Base-by-base conservation (phyloP, 1,140 invertebrate genomes). In the Atta cephalotes region DNA sequence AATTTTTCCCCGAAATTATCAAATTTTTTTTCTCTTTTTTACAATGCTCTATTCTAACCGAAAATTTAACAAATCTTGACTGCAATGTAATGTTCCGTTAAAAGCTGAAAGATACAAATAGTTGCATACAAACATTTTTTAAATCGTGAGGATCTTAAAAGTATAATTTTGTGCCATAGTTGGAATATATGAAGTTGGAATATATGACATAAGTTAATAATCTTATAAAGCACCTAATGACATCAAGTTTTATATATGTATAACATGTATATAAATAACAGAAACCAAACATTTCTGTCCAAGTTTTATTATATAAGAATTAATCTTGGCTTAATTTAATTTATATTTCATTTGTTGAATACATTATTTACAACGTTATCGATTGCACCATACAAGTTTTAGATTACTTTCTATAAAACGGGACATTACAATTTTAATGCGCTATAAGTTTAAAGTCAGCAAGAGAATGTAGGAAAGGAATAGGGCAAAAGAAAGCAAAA, bases 401-500 rank as follows among this genome's bases (percentile, higher is more conserved):
- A 21, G 45, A 16, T 6, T 18, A 35, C n/a, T 31, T 51, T 49
- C 12, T 31, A 25, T 18, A 14, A 45, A 82, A 76, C 70, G 80
- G 70, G n/a, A 84, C 80, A 76, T 84, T 84, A 78, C 60, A 85
- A 16, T 60, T 66, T 78, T 70, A 60, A 86, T 12, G 39, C 63
- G 66, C 74, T 78, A 49, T 60, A 78, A 79, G 35, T 28, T 88
- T 58, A 31, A 58, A 45, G 51, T 71, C 9, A 60, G n/a, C 28
- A 85, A 86, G 25, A 87, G 56, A 35, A 72, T 68, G 65, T 51
- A 68, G 56, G 58, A 58, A 21, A 79, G 53, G 56, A 84, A 86
- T 71, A 89, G 85, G 82, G 87, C n/a, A 89, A 88, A 84, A 70
- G 88, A 71, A 78, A 84, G 39, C 39, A 80, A 82, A 86, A 88